Conservation (phyloP, 2,888 invertebrate species). For the Conistra vaccinii region DNA sequence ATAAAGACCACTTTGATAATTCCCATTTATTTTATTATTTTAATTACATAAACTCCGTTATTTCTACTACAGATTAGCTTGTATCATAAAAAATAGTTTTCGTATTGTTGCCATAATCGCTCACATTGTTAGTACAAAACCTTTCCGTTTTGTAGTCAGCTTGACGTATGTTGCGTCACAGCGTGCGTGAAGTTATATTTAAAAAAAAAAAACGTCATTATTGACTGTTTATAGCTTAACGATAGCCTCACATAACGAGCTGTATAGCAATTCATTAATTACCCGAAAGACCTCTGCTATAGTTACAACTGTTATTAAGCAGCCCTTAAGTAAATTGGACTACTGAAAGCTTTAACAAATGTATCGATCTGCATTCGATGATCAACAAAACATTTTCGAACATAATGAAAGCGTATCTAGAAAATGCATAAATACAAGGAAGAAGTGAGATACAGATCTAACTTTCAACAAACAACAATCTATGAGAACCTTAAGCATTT, state of each 20-base stretch:
- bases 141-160: slow-evolving; percentile 24
- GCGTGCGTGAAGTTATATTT: slow-evolving; percentile 19
- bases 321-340: slow-evolving; percentile 69
- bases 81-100: slow-evolving; percentile 15
- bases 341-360: slow-evolving; percentile 77
- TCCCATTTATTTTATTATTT: slow-evolving; percentile 17
- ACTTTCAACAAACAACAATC: slow-evolving; percentile 84
- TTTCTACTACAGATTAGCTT: not conserved
- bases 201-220: slow-evolving; percentile 26
- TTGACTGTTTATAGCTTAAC: slow-evolving; percentile 29
- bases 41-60: slow-evolving; percentile 6
- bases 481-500: slow-evolving; percentile 85
- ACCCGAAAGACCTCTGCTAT: slow-evolving; percentile 69
- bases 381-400: slow-evolving; percentile 76
- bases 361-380: slow-evolving; percentile 78
- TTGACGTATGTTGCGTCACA: slow-evolving; percentile 14
- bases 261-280: slow-evolving; percentile 64
- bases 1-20: slow-evolving; percentile 10
- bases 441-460: slow-evolving; percentile 81
- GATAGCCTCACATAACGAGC: slow-evolving; percentile 48
- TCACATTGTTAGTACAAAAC: slow-evolving; percentile 25
- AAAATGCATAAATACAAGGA: slow-evolving; percentile 84
- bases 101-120: not conserved
- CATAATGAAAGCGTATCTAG: slow-evolving; percentile 85
- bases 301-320: slow-evolving; percentile 77